Conservation (phyloP, 2,797 vertebrate species). For the Chiloscyllium punctatum region DNA sequence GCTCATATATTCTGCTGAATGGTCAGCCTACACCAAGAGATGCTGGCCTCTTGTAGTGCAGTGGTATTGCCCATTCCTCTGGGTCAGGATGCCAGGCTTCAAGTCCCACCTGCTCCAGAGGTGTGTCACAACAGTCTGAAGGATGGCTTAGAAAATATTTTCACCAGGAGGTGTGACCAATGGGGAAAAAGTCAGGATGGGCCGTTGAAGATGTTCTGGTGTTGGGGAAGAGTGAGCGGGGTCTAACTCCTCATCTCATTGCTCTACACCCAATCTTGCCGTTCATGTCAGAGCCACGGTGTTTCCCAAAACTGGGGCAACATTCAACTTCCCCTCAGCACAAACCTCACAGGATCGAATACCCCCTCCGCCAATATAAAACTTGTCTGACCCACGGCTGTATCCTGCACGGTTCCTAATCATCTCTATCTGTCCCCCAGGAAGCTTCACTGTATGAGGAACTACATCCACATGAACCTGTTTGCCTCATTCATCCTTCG, state of each 20-base stretch:
- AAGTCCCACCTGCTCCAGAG: no score
- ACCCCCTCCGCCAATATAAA: not conserved
- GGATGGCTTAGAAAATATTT: no score
- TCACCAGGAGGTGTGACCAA: not conserved
- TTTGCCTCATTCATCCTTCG: constrained; percentile 80
- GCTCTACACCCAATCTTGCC: not conserved
- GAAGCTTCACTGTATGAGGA: constrained; percentile 79
- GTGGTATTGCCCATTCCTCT: no score
- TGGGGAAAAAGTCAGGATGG: not conserved
- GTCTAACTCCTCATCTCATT: not conserved
- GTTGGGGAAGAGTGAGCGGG: not conserved
- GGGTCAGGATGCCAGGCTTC: no score
- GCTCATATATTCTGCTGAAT: not conserved
- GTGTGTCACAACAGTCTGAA: no score
- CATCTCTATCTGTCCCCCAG: constrained; percentile 47
- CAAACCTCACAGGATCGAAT: not conserved
- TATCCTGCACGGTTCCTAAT: not conserved
- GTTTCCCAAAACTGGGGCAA: not conserved
- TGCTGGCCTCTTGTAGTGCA: no score
- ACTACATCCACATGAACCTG: constrained; percentile 82
- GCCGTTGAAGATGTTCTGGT: not conserved
- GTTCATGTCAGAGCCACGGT: not conserved
- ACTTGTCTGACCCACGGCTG: not conserved
- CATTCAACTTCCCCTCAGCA: not conserved
- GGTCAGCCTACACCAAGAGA: not conserved